These are phyloP conservation scores for Athripsodes cinereus DNA, from an alignment of 2,888 invertebrate genomes.

Conservation along the genomic window DNA sequence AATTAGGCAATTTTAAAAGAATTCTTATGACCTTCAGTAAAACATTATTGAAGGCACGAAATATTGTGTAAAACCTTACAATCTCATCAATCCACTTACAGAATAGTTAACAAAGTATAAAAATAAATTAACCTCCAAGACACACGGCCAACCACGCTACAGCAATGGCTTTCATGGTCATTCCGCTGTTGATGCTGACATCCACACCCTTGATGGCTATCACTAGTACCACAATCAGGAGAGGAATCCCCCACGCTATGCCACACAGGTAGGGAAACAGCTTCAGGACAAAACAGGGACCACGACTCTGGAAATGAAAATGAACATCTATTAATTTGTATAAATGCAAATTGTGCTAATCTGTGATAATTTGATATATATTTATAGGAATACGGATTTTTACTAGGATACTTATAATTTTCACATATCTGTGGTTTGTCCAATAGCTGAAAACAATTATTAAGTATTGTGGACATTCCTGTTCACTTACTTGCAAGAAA, in stretches of 20 bases:
- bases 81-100: no score
- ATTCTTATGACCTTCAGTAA: no score
- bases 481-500: constrained; percentile 55
- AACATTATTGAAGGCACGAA: no score
- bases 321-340: no score
- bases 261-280: constrained; percentile 62
- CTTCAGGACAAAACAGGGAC: constrained; percentile 74
- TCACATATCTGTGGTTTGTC: no score
- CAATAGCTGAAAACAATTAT: no score
- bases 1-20: no score
- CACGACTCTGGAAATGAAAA: constrained; percentile 74
- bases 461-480: no score
- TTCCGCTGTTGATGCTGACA: constrained; percentile 73
- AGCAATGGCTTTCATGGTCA: constrained; percentile 70
- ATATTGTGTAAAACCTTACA: no score
- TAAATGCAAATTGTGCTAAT: not conserved
- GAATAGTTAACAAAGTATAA: not conserved
- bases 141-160: constrained; percentile 71
- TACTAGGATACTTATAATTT: no score
- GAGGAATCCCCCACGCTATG: constrained; percentile 60
- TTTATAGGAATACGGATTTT: no score
- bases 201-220: constrained; percentile 58
- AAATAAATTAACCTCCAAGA: constrained; percentile 71
- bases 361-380: not conserved
- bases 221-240: constrained; percentile 59